Percentiles rank a stretch among this genome's conserved stretches.
These are phyloP conservation scores for Nesogale talazaci DNA, from an alignment of 2,113 vertebrate genomes.

Conservation along the genomic window DNA sequence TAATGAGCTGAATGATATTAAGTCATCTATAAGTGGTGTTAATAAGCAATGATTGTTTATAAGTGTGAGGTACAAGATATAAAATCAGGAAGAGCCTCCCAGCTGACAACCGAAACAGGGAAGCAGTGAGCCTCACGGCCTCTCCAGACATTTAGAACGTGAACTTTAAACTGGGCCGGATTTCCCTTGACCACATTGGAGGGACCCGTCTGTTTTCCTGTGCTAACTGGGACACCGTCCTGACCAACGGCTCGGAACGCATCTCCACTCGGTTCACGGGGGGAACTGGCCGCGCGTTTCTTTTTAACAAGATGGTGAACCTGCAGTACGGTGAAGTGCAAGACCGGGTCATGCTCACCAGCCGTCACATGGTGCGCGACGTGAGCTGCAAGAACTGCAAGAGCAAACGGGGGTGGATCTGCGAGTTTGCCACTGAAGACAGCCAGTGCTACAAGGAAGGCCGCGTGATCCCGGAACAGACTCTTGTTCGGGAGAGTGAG, in stretches of 20 bases:
- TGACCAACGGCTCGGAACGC: conserved; percentile 97
- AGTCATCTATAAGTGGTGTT: not conserved
- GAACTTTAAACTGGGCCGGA: conserved; percentile 92
- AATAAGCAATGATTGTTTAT: conserved; percentile 14
- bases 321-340: conserved; percentile 99
- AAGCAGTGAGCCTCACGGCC: too few relatives aligned
- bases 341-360: conserved; percentile 98
- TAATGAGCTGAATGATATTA: too few relatives aligned
- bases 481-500: conserved; percentile 97
- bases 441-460: conserved; percentile 99
- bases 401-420: conserved; percentile 99
- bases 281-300: conserved; percentile 97
- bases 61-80: not conserved
- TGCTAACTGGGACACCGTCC: conserved; percentile 98
- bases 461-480: conserved; percentile 97
- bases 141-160: conserved; percentile 78
- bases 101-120: too few relatives aligned
- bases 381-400: conserved; percentile 99
- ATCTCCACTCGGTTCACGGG: conserved; percentile 99
- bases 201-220: conserved; percentile 99
- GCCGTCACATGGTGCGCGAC: conserved; percentile 98
- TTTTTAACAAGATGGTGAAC: conserved; percentile 99
- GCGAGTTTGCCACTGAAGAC: conserved; percentile 98
- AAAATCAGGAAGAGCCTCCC: conserved; percentile 9
- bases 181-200: conserved; percentile 98